phyloP scores from a whole-genome alignment of 2,888 invertebrate genomes.

The Ctena decussata region DNA sequence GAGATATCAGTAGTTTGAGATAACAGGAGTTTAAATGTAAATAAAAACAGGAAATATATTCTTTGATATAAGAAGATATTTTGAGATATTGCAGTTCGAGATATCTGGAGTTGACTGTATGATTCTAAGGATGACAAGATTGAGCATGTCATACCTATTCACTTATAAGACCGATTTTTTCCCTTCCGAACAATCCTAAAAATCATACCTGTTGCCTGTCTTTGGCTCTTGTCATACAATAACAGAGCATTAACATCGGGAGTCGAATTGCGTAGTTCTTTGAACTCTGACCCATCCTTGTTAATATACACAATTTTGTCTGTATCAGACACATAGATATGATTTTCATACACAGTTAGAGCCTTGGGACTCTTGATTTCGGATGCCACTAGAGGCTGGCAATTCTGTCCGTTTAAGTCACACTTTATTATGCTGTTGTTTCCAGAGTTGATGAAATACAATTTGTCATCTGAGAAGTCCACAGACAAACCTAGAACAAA shows the following conservation, averaged over 20 bases:
- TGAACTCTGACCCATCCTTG: conserved; percentile 34
- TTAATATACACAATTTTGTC: conserved; percentile 85
- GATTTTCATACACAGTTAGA: conserved; percentile 90
- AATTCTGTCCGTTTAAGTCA: conserved; percentile 60
- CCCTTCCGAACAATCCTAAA: no score
- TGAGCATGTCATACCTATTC: no score
- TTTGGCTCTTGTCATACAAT: conserved; percentile 85
- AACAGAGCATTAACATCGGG: conserved; percentile 82
- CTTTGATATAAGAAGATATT: no score
- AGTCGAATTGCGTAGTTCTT: conserved; percentile 89
- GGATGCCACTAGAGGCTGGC: conserved; percentile 76
- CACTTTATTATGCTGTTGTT: conserved; percentile 69
- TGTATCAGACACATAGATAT: conserved; percentile 89
- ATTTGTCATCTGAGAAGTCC: conserved; percentile 89
- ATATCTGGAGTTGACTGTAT: no score
- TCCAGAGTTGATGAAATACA: conserved; percentile 92
- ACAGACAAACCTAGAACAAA: conserved; percentile 89
- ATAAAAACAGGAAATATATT: no score
- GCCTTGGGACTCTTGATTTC: conserved; percentile 90
- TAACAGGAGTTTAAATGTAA: no score
- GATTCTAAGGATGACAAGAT: no score
- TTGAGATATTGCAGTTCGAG: no score
- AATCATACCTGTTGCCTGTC: background rate
- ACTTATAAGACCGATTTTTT: no score
- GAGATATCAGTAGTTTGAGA: no score